A percentile compares a stretch with the other conserved stretches of the same genome.
Conservation (phyloP, 1,140 invertebrate genomes). For the Coboldia fuscipes region DNA sequence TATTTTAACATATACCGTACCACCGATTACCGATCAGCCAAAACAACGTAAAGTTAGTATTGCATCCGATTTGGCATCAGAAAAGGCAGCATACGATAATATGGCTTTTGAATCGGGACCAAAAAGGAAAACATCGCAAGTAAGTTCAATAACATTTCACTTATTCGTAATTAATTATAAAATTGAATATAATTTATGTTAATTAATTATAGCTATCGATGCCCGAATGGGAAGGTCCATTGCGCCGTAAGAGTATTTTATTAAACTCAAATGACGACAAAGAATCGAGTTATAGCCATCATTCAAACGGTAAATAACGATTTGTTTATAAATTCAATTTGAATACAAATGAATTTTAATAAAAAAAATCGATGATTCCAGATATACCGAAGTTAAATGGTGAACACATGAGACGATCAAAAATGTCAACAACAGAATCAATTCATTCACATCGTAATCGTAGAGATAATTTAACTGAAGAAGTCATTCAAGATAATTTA, state of each 20-base stretch:
- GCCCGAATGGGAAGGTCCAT: constrained; percentile 16
- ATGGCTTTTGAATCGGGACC: constrained; percentile 18
- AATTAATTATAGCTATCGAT: background rate
- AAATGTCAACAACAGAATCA: constrained; percentile 7
- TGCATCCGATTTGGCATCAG: constrained; percentile 13
- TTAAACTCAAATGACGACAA: constrained; percentile 22
- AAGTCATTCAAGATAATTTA: constrained; percentile 10
- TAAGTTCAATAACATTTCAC: constrained; percentile 7
- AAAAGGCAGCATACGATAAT: constrained; percentile 14
- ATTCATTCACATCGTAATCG: constrained; percentile 7
- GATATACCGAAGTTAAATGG: background rate
- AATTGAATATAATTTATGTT: constrained; percentile 3
- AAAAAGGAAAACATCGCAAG: constrained; percentile 20
- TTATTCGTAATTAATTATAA: constrained; percentile 5
- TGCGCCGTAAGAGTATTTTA: constrained; percentile 38
- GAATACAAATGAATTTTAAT: background rate
- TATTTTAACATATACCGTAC: too few relatives aligned
- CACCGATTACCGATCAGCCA: too few relatives aligned
- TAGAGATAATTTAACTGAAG: background rate
- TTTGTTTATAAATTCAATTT: background rate
- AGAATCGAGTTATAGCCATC: constrained; percentile 14
- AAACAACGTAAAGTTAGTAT: constrained; percentile 19
- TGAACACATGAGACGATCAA: constrained; percentile 2
- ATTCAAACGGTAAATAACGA: constrained; percentile 4
- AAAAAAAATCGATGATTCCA: background rate